A percentile compares a stretch with the other conserved stretches of the same genome.
These are phyloP conservation scores for Sorex fumeus DNA, from an alignment of 2,113 vertebrate genomes.

Conservation along the genomic window DNA sequence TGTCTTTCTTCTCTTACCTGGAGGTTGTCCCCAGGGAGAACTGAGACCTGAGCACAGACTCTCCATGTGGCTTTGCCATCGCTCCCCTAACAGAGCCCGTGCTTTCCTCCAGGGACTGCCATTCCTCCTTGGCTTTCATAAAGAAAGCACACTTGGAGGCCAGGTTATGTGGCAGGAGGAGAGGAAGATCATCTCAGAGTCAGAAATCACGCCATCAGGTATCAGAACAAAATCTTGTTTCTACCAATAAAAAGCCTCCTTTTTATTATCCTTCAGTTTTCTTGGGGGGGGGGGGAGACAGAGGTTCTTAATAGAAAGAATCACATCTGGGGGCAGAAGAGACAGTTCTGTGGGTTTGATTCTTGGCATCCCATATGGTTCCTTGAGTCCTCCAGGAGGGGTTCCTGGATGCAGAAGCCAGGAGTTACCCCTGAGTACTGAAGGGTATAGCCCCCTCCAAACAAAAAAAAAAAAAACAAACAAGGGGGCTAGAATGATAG, in stretches of 20 bases:
- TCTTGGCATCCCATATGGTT: too few relatives aligned
- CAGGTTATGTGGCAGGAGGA: slow-evolving; percentile 49
- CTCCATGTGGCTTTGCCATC: slow-evolving; percentile 42
- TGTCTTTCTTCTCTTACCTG: slow-evolving; percentile 3
- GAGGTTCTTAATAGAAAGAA: slow-evolving; percentile 13
- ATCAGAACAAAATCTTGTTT: slow-evolving; percentile 59
- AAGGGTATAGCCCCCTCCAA: too few relatives aligned
- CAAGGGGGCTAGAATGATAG: too few relatives aligned
- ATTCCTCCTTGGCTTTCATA: slow-evolving; percentile 13
- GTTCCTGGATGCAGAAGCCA: too few relatives aligned
- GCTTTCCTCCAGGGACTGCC: slow-evolving; percentile 54
- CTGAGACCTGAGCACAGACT: background rate
- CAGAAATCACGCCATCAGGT: slow-evolving; percentile 32
- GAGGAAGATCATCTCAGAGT: slow-evolving; percentile 40
- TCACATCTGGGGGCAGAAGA: too few relatives aligned
- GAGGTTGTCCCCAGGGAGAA: slow-evolving; percentile 47
- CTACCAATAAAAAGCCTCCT: slow-evolving; percentile 16
- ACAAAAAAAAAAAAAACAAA: too few relatives aligned
- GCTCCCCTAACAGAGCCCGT: slow-evolving; percentile 34
- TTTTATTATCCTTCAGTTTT: slow-evolving; percentile 47
- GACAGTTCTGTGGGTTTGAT: too few relatives aligned
- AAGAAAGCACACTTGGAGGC: slow-evolving; percentile 25
- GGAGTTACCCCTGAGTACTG: too few relatives aligned
- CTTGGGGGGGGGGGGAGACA: background rate
- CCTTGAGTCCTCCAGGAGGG: too few relatives aligned